These are phyloP conservation scores for Formica selysi DNA, from an alignment of 1,140 invertebrate genomes.

Conservation along the genomic window DNA sequence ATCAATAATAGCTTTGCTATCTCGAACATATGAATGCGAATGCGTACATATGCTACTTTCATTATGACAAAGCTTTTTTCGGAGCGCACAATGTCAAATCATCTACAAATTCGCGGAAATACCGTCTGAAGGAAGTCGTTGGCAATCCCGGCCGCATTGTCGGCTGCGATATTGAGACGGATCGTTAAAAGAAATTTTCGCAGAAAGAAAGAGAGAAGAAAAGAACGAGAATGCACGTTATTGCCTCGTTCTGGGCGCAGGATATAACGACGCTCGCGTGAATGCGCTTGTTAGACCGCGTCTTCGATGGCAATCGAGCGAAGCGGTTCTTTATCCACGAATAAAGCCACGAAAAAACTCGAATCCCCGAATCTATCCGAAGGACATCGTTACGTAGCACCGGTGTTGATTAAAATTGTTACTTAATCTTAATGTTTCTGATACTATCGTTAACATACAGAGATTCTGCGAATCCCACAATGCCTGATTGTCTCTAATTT, in stretches of 20 bases:
- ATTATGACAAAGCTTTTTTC: not conserved
- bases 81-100: constrained; percentile 41
- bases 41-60: constrained; percentile 3
- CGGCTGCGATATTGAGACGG: constrained; percentile 13
- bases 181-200: constrained; percentile 54
- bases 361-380: not conserved
- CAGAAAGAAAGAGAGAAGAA: constrained; percentile 19
- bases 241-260: not conserved
- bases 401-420: not conserved
- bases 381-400: not conserved
- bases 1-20: not conserved
- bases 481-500: not conserved
- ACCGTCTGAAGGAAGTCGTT: constrained; percentile 48
- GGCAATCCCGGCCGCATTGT: constrained; percentile 55
- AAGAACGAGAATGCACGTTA: constrained; percentile 53
- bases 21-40: not conserved
- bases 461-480: not conserved
- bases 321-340: not conserved
- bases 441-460: not conserved
- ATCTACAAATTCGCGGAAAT: constrained; percentile 28
- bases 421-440: constrained; percentile 13
- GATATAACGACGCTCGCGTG: constrained; percentile 50
- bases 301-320: constrained; percentile 48
- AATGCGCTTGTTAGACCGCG: constrained; percentile 56
- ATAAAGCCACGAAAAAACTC: not conserved